Base-by-base conservation (phyloP, 2,888 invertebrate genomes). In the Dasypogon diadema region DNA sequence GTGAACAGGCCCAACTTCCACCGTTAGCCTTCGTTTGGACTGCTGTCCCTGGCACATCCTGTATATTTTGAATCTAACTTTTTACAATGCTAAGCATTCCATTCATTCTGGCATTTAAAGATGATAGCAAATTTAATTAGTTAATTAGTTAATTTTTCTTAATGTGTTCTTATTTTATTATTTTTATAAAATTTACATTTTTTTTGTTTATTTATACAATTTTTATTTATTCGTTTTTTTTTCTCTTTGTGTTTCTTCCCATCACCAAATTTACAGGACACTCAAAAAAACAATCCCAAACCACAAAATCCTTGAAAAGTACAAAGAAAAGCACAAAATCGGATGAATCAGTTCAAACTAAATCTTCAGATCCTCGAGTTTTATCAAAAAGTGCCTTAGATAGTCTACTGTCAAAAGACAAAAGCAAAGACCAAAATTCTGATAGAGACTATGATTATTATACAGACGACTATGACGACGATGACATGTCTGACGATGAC, bases 251-350 rank as follows among this genome's bases (percentile, higher is more conserved):
- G n/a, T 77, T 77, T 75, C 77, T 77, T 77, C 77, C 68, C 60
- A 12, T 58, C 78, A 76, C 79, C 42, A 70, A 58, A 76, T 77
- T 73, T 76, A 79, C 83, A 81, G 80, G 81, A 79, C 77, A 79
- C 75, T 63, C 81, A 16, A 60, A 83, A 80, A 76, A 80, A 75
- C 84, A 85, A 83, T 84, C 83, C 14, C 84, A 85, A 79, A 81
- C 82, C 48, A 84, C 83, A n/a, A 85, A 85, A 82, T 84, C 85
- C 74, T 77, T 85, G 21, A 83, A 83, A 79, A 83, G 79, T 63
- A 80, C 79, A 75, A 82, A 83, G 78, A 81, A 80, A 21, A 80
- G 79, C 68, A 74, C 68, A 6, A 80, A 77, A 75, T 83, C 83
- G 4, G 84, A 81, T 24, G 85, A 84, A 78, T 56, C 76, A 72